A percentile compares a stretch with the other conserved stretches of the same genome.
Conservation (phyloP, 2,113 vertebrate species). For the Calcarius ornatus region DNA sequence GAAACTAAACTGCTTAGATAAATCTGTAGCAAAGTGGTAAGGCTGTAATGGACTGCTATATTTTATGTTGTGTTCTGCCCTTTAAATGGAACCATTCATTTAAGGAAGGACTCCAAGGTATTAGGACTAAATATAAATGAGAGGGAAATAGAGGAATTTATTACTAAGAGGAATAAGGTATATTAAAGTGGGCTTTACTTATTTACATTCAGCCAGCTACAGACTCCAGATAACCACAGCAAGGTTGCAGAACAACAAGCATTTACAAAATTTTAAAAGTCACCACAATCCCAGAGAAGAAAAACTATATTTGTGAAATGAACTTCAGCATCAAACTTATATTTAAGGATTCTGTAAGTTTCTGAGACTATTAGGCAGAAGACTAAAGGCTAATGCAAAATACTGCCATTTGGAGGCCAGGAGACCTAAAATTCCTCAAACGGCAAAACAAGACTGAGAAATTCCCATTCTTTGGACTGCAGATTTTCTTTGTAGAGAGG, state of each 20-base stretch:
- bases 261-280: neutral
- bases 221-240: neutral
- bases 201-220: neutral
- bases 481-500: neutral
- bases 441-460: neutral
- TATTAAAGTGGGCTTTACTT: neutral
- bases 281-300: neutral
- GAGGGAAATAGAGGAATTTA: neutral
- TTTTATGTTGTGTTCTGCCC: slow-evolving; percentile 19
- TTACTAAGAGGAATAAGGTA: neutral
- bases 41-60: slow-evolving; percentile 21
- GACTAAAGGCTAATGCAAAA: neutral
- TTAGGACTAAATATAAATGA: slow-evolving; percentile 7
- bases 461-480: neutral
- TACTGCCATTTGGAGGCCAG: neutral
- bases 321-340: neutral
- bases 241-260: neutral
- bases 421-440: neutral
- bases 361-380: neutral
- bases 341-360: neutral
- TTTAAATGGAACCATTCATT: slow-evolving; percentile 41
- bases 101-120: neutral
- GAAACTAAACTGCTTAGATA: slow-evolving; percentile 12
- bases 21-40: slow-evolving; percentile 29
- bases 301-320: neutral